Evolutionary conservation across 1,140 invertebrate genomes (phyloP).

Genomic region (Tenebrio molitor): DNA sequence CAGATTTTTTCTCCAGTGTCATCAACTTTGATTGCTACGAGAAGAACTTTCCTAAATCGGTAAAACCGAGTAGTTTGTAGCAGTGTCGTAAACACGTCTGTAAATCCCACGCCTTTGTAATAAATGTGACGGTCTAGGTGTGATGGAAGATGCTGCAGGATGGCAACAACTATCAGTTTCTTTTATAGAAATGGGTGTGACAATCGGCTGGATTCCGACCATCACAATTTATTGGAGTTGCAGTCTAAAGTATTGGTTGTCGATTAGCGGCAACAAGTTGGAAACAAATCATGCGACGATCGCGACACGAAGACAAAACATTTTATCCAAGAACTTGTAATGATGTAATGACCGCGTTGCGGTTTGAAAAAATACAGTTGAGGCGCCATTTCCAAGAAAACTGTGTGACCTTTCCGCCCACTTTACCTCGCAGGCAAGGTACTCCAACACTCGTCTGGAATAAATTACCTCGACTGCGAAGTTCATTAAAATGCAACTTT

Average conservation of each 20-base stretch:
- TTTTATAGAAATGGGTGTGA: slow-evolving; percentile 1
- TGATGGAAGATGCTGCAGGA: background rate
- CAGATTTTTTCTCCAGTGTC: too few relatives aligned
- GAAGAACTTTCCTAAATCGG: too few relatives aligned
- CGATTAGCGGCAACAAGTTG: background rate
- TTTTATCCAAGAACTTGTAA: background rate
- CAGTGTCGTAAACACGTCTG: too few relatives aligned
- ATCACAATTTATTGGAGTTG: background rate
- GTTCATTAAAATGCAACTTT: too few relatives aligned
- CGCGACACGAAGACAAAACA: background rate
- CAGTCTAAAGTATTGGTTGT: background rate
- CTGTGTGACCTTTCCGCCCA: background rate
- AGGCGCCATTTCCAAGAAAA: background rate
- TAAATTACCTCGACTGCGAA: too few relatives aligned
- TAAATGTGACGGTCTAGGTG: too few relatives aligned
- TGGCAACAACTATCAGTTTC: background rate
- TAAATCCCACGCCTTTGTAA: too few relatives aligned
- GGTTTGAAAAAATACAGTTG: background rate
- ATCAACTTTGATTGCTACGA: too few relatives aligned
- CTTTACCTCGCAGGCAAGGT: background rate
- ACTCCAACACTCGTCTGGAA: background rate
- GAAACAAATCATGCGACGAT: background rate
- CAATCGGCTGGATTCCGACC: background rate
- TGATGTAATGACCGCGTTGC: background rate
- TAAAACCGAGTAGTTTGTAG: too few relatives aligned